Conservation (phyloP, 2,888 invertebrate species). For the Nezara viridula region DNA sequence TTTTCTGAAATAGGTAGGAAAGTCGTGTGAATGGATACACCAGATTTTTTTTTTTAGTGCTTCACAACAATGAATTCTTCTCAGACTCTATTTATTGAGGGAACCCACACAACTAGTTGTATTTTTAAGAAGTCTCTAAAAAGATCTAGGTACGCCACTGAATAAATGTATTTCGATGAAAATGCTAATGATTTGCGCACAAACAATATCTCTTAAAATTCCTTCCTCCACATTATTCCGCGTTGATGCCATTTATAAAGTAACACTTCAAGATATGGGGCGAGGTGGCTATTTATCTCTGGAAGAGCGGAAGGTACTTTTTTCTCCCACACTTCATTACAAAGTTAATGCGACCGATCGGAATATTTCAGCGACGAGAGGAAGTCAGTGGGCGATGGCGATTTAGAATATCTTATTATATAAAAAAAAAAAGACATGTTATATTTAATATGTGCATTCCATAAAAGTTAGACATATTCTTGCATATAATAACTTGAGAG, state of each 20-base stretch:
- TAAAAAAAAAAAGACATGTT: background rate
- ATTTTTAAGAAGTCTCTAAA: too few relatives aligned
- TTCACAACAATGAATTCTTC: too few relatives aligned
- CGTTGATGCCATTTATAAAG: background rate
- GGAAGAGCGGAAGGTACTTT: conserved; percentile 3
- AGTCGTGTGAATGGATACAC: too few relatives aligned
- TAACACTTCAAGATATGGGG: background rate
- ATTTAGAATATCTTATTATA: background rate
- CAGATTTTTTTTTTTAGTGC: too few relatives aligned
- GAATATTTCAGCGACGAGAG: background rate
- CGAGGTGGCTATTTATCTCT: background rate
- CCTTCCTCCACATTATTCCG: background rate
- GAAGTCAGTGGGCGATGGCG: background rate
- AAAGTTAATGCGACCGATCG: conserved; percentile 18
- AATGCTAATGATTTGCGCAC: background rate
- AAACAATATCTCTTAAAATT: background rate
- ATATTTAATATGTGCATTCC: background rate
- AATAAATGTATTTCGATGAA: background rate
- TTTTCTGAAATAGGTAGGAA: too few relatives aligned
- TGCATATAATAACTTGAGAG: background rate
- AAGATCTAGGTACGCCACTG: too few relatives aligned
- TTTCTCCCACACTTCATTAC: conserved; percentile 34
- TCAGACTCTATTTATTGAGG: too few relatives aligned
- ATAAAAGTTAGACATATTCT: background rate
- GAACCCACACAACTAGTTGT: too few relatives aligned